phyloP scores from a whole-genome alignment of 2,888 invertebrate genomes.

The Spatulosminthurus flaviceps region DNA sequence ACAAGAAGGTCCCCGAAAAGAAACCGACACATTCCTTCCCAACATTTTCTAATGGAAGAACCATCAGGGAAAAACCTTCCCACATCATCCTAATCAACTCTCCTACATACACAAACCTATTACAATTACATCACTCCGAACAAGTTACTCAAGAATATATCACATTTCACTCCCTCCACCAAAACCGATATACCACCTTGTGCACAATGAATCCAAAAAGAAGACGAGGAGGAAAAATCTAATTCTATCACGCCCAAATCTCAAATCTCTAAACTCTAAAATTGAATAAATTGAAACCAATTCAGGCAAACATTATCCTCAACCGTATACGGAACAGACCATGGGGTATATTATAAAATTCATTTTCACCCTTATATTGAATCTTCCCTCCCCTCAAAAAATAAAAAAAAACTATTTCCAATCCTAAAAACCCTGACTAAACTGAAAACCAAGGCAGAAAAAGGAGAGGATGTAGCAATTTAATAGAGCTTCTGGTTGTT shows the following conservation, averaged over 20 bases:
- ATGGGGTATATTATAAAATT: background rate
- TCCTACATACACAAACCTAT: too few species aligned
- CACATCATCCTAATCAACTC: slow-evolving; percentile 40
- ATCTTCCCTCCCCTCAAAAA: too few species aligned
- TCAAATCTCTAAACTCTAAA: background rate
- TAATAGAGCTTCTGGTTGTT: slow-evolving; percentile 19
- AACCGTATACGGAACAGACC: too few species aligned
- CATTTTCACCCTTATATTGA: background rate
- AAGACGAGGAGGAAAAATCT: too few species aligned
- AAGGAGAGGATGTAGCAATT: slow-evolving; percentile 14
- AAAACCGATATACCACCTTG: background rate
- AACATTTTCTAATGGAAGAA: background rate
- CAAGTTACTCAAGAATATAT: too few species aligned
- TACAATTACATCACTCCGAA: too few species aligned
- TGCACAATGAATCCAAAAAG: too few species aligned
- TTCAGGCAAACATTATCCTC: background rate
- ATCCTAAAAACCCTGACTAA: background rate
- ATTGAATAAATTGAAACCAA: slow-evolving; percentile 2
- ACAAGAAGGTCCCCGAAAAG: too few species aligned
- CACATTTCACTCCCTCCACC: too few species aligned
- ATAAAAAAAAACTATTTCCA: background rate
- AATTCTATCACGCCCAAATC: too few species aligned
- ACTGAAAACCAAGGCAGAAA: background rate
- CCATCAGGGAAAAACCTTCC: slow-evolving; percentile 6
- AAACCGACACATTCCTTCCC: background rate